Base-by-base conservation (phyloP, 2,797 vertebrate species). In the Pyrocephalus nanus region DNA sequence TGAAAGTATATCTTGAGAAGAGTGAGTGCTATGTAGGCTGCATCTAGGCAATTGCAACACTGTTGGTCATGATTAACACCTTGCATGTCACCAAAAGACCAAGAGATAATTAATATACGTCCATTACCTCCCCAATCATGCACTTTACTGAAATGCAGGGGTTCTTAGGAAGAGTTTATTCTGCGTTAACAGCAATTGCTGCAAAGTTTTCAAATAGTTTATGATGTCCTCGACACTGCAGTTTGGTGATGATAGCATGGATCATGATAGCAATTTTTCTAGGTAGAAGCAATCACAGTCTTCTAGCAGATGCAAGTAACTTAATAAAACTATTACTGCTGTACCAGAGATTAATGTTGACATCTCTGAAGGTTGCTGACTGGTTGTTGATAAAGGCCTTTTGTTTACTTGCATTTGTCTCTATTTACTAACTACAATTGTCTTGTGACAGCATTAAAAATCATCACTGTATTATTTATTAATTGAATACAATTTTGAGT, bases 81-180 rank as follows among this genome's bases (percentile, higher is more conserved):
- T 53, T 70, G 22, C 3, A 4, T 42, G 34, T 53, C 38, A 71
- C 61, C 50, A 47, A 29, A 53, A 77, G 43, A 84, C 34, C 45
- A 64, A 25, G 14, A 77, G 82, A 22, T 54, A 70, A 25, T 73
- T 80, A 40, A 34, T 48, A 27, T 3, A 64, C 7, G 29, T 75
- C 29, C 38, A 13, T 4, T 47, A 40, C 4, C 4, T 81, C 51
- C 27, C 11, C 27, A 69, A 17, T 75, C 0, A 0, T 43, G 47
- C 8, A 4, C 36, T 54, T 30, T 43, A 3, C 32, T 72, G 62
- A 81, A 85, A 85, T 58, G 30, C 13, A 43, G n/a, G 32, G 8
- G 47, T 85, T 36, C 29, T 84, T 72, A 51, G 51, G 65, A 80
- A 71, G 40, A 70, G 18, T 34, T 72, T 65, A 9, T 75, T 40